Evolutionary conservation across 2,113 vertebrate genomes (phyloP).

Genomic region (Rana temporaria): DNA sequence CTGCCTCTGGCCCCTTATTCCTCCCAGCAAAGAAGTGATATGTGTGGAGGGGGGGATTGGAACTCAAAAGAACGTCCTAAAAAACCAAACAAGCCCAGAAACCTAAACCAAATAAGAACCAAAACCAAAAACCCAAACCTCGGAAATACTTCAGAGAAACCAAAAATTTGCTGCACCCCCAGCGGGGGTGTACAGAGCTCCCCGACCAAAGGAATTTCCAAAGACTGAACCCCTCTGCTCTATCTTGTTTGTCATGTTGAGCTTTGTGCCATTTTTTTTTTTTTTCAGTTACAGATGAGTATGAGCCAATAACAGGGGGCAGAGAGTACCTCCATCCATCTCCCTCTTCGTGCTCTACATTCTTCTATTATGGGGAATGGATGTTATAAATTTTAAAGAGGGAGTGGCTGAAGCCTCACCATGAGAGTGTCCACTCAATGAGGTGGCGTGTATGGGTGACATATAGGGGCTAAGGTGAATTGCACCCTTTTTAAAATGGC

Average conservation of each 20-base stretch:
- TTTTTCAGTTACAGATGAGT: slow-evolving; percentile 67
- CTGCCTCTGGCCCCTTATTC: slow-evolving; percentile 64
- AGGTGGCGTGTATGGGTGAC: slow-evolving; percentile 11
- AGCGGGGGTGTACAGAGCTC: slow-evolving; percentile 41
- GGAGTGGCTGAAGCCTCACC: slow-evolving; percentile 51
- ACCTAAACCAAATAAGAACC: slow-evolving; percentile 48
- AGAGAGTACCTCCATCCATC: slow-evolving; percentile 62
- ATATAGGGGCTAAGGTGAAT: neutral
- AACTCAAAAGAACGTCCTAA: slow-evolving; percentile 41
- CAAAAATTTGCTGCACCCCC: slow-evolving; percentile 47
- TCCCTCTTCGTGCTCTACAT: slow-evolving; percentile 63
- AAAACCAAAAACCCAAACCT: slow-evolving; percentile 54
- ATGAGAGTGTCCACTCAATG: slow-evolving; percentile 50
- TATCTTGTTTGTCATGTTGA: slow-evolving; percentile 29
- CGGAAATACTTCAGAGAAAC: slow-evolving; percentile 59
- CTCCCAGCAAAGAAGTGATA: slow-evolving; percentile 69
- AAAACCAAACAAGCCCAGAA: slow-evolving; percentile 7
- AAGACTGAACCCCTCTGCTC: slow-evolving; percentile 33
- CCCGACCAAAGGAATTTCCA: slow-evolving; percentile 44
- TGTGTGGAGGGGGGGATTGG: slow-evolving; percentile 59
- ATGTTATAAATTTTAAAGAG: slow-evolving; percentile 67
- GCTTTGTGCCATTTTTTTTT: slow-evolving; percentile 29
- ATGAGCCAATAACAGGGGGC: slow-evolving; percentile 65
- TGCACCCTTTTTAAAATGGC: neutral
- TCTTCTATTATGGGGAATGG: slow-evolving; percentile 70